Evolutionary conservation across 2,888 invertebrate genomes (phyloP).

Genomic region (Seira musarum): DNA sequence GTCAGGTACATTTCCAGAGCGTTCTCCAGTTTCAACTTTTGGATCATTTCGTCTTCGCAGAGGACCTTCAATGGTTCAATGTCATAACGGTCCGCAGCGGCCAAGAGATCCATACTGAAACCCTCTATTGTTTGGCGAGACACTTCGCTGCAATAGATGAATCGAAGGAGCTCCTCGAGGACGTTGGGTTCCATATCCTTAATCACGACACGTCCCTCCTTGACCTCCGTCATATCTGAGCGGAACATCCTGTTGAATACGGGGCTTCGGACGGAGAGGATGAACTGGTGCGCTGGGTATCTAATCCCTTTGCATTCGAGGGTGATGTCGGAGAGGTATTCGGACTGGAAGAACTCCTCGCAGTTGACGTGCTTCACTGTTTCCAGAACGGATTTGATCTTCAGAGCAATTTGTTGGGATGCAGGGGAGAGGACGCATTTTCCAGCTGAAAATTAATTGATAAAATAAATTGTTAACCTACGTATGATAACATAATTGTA

Average conservation of each 20-base stretch:
- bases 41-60: constrained; percentile 53
- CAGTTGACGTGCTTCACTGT: constrained; percentile 33
- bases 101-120: constrained; percentile 47
- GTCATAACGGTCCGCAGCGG: constrained; percentile 59
- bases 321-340: constrained; percentile 55
- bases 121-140: constrained; percentile 22
- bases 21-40: constrained; percentile 40
- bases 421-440: constrained; percentile 8
- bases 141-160: constrained; percentile 56
- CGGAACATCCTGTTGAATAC: constrained; percentile 61
- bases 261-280: constrained; percentile 51
- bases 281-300: constrained; percentile 56
- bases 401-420: constrained; percentile 21
- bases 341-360: constrained; percentile 47
- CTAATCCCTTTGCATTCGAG: constrained; percentile 38
- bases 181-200: constrained; percentile 59
- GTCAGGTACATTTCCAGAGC: constrained; percentile 60
- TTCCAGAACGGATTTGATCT: constrained; percentile 22
- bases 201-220: constrained; percentile 52
- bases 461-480: constrained; percentile 17
- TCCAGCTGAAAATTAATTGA: constrained; percentile 27
- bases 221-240: constrained; percentile 50
- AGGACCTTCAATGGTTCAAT: constrained; percentile 48
- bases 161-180: constrained; percentile 54
- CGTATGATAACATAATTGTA: constrained; percentile 11